Percentiles rank a stretch among this genome's conserved stretches.
Conservation (phyloP, 1,140 invertebrate genomes). For the Drosophila nasuta region DNA sequence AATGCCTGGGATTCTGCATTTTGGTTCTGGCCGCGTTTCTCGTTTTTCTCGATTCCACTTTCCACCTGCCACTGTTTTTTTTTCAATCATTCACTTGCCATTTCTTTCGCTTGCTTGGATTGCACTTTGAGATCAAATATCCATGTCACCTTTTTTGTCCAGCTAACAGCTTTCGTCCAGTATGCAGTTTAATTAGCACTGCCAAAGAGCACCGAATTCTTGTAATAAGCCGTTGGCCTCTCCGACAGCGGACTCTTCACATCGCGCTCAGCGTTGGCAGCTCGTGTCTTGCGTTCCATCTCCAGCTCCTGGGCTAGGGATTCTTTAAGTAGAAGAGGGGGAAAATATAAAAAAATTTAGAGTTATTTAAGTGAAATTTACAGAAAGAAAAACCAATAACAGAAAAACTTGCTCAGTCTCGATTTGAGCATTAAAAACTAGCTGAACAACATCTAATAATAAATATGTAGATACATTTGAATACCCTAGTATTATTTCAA, state of each 20-base stretch:
- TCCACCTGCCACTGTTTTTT: not conserved
- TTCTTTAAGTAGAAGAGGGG: constrained; percentile 86
- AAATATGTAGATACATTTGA: no score
- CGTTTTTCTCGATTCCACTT: no score
- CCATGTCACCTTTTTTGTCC: constrained; percentile 26
- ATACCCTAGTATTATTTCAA: no score
- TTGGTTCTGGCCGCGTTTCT: constrained; percentile 21
- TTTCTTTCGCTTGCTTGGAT: constrained; percentile 50
- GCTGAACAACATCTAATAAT: no score
- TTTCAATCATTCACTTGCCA: not conserved
- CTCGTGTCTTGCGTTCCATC: constrained; percentile 92
- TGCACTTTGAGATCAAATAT: constrained; percentile 84
- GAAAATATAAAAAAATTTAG: constrained; percentile 33
- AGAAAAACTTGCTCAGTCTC: no score
- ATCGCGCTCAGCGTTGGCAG: constrained; percentile 91
- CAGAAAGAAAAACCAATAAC: no score
- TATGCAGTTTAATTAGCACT: constrained; percentile 90
- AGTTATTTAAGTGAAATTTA: not conserved
- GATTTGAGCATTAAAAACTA: no score
- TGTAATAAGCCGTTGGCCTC: constrained; percentile 90
- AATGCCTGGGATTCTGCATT: constrained; percentile 27
- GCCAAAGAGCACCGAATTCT: constrained; percentile 93
- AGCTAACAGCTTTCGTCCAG: constrained; percentile 40
- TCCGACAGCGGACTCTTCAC: constrained; percentile 94
- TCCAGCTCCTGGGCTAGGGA: constrained; percentile 93